These are phyloP conservation scores for Tetramorium simillimum DNA, from an alignment of 1,140 invertebrate species.

Conservation along the genomic window DNA sequence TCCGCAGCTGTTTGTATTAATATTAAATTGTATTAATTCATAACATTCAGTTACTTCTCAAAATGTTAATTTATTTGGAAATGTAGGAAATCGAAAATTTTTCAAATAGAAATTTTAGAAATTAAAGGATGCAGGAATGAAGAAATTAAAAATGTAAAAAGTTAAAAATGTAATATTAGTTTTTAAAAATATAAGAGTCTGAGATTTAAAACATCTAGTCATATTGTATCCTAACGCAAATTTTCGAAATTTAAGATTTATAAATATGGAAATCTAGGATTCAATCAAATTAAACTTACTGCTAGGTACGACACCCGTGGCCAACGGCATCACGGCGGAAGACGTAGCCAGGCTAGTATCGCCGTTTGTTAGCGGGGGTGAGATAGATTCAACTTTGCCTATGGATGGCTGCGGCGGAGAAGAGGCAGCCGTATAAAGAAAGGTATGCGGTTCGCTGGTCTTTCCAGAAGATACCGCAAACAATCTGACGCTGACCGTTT, in stretches of 20 bases:
- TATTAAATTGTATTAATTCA: background rate
- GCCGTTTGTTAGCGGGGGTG: conserved; percentile 83
- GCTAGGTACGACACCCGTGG: conserved; percentile 67
- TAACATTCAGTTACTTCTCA: background rate
- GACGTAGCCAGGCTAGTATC: conserved; percentile 84
- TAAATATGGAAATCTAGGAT: background rate
- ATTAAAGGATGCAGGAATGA: background rate
- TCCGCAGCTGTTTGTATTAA: conserved; percentile 72
- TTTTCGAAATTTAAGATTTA: background rate
- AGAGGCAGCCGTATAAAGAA: conserved; percentile 91
- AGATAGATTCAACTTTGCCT: conserved; percentile 77
- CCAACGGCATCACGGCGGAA: conserved; percentile 62
- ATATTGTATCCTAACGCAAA: background rate
- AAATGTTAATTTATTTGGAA: background rate
- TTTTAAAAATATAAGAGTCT: background rate
- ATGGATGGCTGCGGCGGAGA: conserved; percentile 76
- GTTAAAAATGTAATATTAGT: background rate
- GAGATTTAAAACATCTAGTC: background rate
- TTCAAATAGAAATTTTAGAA: background rate
- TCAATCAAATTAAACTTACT: conserved; percentile 59
- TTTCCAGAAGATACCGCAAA: conserved; percentile 95
- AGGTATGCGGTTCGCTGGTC: conserved; percentile 94
- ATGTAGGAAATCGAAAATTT: background rate
- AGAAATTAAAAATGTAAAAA: background rate
- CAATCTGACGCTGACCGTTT: conserved; percentile 91